These are phyloP conservation scores for Eulemur albifrons DNA, from an alignment of 2,797 vertebrate species.

Conservation along the genomic window DNA sequence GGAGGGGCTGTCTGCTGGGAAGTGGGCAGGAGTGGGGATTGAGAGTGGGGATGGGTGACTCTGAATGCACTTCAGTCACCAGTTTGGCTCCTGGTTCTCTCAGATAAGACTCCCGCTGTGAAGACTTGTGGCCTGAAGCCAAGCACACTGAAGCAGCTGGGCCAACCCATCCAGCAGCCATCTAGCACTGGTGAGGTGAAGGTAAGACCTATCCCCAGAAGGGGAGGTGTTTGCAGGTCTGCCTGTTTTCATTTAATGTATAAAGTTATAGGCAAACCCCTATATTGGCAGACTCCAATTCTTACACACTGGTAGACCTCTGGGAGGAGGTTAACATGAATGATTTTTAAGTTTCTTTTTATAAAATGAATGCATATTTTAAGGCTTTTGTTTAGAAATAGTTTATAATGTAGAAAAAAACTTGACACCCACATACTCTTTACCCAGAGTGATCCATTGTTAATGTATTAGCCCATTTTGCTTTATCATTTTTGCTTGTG, in stretches of 20 bases:
- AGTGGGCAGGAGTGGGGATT: neutral
- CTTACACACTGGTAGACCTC: neutral
- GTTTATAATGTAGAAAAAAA: neutral
- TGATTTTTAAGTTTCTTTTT: neutral
- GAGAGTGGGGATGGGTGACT: neutral
- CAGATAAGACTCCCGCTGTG: slow-evolving; percentile 85
- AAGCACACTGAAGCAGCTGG: slow-evolving; percentile 95
- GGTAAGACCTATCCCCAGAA: slow-evolving; percentile 78
- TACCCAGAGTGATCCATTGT: neutral
- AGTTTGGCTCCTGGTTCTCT: slow-evolving; percentile 67
- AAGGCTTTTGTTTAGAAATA: slow-evolving; percentile 39
- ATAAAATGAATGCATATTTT: neutral
- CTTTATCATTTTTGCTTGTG: neutral
- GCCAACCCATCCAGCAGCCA: slow-evolving; percentile 85
- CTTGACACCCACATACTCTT: neutral
- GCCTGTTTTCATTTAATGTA: neutral
- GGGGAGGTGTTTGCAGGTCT: neutral
- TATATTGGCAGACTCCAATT: neutral
- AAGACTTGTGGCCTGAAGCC: slow-evolving; percentile 93
- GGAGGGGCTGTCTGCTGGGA: neutral
- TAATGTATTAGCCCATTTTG: neutral
- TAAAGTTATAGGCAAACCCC: neutral
- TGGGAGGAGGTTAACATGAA: neutral
- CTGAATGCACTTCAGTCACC: slow-evolving; percentile 1
- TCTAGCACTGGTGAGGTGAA: slow-evolving; percentile 80